A percentile compares a stretch with the other conserved stretches of the same genome.
phyloP scores from a whole-genome alignment of 2,797 vertebrate genomes.

The Halcyon badia region DNA sequence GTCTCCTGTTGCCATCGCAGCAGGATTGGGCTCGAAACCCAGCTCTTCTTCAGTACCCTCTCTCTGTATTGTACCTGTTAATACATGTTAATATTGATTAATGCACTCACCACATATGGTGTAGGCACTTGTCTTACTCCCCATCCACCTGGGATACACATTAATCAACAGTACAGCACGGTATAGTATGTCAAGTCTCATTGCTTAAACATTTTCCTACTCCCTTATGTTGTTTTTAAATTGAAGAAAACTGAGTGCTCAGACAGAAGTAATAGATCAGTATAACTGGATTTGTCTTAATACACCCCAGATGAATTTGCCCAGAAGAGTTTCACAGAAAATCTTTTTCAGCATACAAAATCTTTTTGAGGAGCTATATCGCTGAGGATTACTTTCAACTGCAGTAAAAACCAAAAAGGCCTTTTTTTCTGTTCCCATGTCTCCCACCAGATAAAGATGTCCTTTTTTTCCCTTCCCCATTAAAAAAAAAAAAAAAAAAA shows the following conservation, averaged over 20 bases:
- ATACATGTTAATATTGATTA: slow-evolving; percentile 43
- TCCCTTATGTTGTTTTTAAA: slow-evolving; percentile 63
- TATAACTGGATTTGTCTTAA: slow-evolving; percentile 66
- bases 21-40: neutral
- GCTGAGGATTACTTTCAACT: neutral
- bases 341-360: slow-evolving; percentile 1
- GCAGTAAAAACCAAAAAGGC: neutral
- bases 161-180: slow-evolving; percentile 44
- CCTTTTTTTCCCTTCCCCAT: neutral
- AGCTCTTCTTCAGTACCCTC: neutral
- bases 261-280: slow-evolving; percentile 63
- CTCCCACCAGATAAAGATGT: neutral
- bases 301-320: slow-evolving; percentile 60
- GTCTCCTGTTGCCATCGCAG: neutral
- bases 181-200: slow-evolving; percentile 48
- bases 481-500: neutral
- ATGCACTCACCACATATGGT: slow-evolving; percentile 31
- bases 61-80: slow-evolving; percentile 6
- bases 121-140: slow-evolving; percentile 39
- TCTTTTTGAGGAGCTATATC: neutral
- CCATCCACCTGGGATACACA: slow-evolving; percentile 1
- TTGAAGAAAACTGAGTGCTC: slow-evolving; percentile 49
- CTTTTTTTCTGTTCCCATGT: neutral
- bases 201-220: slow-evolving; percentile 60
- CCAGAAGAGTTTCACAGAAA: slow-evolving; percentile 5